phyloP scores from a whole-genome alignment of 2,888 invertebrate species.

The Pristionchus fissidentatus region DNA sequence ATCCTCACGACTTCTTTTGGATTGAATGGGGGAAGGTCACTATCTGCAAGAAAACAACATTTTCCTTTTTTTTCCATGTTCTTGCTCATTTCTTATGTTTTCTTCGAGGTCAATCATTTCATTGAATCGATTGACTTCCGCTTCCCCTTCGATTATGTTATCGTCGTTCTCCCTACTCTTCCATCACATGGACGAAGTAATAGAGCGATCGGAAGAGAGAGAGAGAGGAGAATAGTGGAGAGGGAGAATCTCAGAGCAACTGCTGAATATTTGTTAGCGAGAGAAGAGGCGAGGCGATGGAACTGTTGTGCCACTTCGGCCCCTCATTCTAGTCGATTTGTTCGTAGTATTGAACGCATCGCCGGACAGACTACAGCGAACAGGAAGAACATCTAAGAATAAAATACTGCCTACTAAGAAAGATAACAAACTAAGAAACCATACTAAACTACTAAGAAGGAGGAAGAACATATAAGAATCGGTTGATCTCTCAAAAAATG shows the following conservation, averaged over 20 bases:
- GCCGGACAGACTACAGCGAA: no score
- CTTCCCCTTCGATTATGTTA: background rate
- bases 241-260: conserved; percentile 31
- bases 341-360: conserved; percentile 18
- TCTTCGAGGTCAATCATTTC: background rate
- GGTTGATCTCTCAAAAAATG: no score
- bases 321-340: conserved; percentile 12
- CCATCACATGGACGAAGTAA: conserved; percentile 30
- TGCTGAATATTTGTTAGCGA: conserved; percentile 46
- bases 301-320: conserved; percentile 34
- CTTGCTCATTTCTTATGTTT: background rate
- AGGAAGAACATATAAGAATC: conserved; percentile 3
- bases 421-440: no score
- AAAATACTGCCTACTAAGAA: no score
- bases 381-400: no score
- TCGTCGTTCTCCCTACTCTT: conserved; percentile 28
- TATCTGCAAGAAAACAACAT: conserved; percentile 56
- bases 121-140: background rate
- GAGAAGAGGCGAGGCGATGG: background rate
- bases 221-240: background rate
- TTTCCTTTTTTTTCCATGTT: background rate
- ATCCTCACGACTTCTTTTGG: conserved; percentile 61
- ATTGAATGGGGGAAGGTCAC: conserved; percentile 72
- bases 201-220: background rate
- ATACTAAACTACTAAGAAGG: no score